Base-by-base conservation (phyloP, 2,888 invertebrate genomes). In the Portevinia maculata region DNA sequence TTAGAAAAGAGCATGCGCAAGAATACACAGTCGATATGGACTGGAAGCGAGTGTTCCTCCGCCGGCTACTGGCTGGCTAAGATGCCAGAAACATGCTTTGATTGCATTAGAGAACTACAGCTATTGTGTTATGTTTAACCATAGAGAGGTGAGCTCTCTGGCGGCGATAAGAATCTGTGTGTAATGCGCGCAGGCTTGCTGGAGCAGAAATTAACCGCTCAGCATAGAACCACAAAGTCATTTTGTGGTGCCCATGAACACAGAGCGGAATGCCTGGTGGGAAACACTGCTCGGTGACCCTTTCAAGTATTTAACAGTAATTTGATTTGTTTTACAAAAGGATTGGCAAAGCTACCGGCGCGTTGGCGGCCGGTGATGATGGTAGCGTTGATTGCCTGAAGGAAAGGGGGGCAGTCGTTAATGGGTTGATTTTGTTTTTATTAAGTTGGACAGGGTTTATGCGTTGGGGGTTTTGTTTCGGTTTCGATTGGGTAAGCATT, bases 251-350 rank as follows among this genome's bases (percentile, higher is more conserved):
- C 48, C 5, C 11, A 24, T 15, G 50, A 44, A 37, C 62, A 41
- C 21, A 67, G n/a, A 13, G 48, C 17, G 21, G 39, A 4, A 21
- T 15, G 32, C 21, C 30, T 41, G 60, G 41, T 44, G 53, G 64
- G 48, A 55, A 39, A 55, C 46, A 37, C 50, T 79, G 75, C 59
- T 59, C 81, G 71, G 81, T 70, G 70, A 81, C 81, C 81, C 76
- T 76, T 71, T 55, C 69, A 37, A 55, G 62, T 62, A 50, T 59
- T 55, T 71, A 83, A 83, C 81, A 65, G 81, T 83, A 60, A 76
- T 83, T 83, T 76, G 65, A 70, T 65, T 81, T 81, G 70, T 81
- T 75, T 70, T 59, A 75, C 59, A 70, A 81, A 81, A 52, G 46
- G 52, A 74, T 62, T 69, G 69, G 39, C 60, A 55, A 44, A 50